Conservation (phyloP, 1,140 invertebrate genomes). For the Drosophila bifasciata region DNA sequence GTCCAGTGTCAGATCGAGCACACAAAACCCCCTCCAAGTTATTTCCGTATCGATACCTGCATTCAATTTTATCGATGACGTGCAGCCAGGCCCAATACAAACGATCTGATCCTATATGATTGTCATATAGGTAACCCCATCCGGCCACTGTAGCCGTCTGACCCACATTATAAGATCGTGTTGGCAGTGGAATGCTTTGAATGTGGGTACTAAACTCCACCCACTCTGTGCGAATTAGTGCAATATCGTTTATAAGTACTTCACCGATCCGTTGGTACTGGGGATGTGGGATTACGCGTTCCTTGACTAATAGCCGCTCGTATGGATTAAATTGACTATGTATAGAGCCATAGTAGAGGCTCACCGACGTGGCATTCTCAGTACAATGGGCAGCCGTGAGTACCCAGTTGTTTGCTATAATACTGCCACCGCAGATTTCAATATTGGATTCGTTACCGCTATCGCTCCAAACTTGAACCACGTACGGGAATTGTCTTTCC, state of each 20-base stretch:
- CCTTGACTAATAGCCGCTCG: no score
- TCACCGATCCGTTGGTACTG: neutral
- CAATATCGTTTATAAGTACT: constrained; percentile 45
- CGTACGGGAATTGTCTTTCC: constrained; percentile 2
- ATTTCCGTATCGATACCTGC: constrained; percentile 9
- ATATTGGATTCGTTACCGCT: accelerated
- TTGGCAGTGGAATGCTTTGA: constrained; percentile 30
- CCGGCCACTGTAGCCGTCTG: constrained; percentile 39
- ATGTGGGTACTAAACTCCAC: constrained; percentile 15
- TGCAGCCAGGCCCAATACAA: constrained; percentile 12
- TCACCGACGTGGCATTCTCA: constrained; percentile 28
- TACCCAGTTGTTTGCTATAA: constrained; percentile 85
- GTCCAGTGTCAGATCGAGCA: constrained; percentile 33
- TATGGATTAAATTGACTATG: no score
- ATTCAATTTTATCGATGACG: constrained; percentile 23
- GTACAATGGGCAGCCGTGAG: constrained; percentile 86
- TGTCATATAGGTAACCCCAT: constrained; percentile 42
- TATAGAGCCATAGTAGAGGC: constrained; percentile 24
- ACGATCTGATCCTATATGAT: no score
- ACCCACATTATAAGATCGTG: constrained; percentile 26
- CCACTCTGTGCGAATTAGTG: constrained; percentile 36
- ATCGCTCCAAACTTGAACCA: neutral
- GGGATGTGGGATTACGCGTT: no score
- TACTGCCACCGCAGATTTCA: constrained; percentile 87
- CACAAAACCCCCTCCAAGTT: constrained; percentile 31